Evolutionary conservation across 1,140 invertebrate genomes (phyloP), one percentile per base, ranked within the genome.

Genomic region (Anagrus nilaparvatae): DNA sequence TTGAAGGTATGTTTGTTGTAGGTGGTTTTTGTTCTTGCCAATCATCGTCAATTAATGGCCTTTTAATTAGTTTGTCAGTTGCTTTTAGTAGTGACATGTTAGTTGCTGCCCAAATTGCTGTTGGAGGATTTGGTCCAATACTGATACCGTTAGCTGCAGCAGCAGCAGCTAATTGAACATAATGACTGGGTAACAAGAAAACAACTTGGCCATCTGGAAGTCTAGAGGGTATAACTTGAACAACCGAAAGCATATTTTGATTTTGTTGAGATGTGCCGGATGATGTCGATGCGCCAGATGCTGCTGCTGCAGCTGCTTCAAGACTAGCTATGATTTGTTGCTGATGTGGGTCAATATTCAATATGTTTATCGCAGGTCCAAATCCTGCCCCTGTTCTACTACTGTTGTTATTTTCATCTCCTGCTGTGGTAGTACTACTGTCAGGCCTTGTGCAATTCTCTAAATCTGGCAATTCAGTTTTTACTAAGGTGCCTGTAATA

Each of bases 181-280:
- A 73, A 44, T 72, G 69, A 50, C 70, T 73, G 35, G 73, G 73
- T 20, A 74, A 52, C 2, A 74, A 53, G 48, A 75, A 75, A 3
- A 75, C 72, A 3, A 75, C 70, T 43, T 74, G 72, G 1, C 73
- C 72, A 43, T 75, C 72, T 1, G 73, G 71, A 20, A 75, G 49
- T 25, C 71, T 53, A 0, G 70, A 72, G 0, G 71, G 71, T 44
- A 73, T 73, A 8, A 73, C 67, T 51, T 73, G 69, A 0, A 69
- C 60, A 1, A 69, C 60, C 5, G 61, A 66, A 10, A 65, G 53
- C 64, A 65, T 68, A 32, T 61, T 66, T 3, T 66, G 60, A 0
- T 63, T 61, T 37, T 61, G n/a, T n/a, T n/a, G 53, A 0, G 62
- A 55, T 37, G 65, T 56, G 33, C 61, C 58, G 20, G 54, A 46